phyloP scores from a whole-genome alignment of 1,140 invertebrate genomes.

The Drosophila novamexicana region DNA sequence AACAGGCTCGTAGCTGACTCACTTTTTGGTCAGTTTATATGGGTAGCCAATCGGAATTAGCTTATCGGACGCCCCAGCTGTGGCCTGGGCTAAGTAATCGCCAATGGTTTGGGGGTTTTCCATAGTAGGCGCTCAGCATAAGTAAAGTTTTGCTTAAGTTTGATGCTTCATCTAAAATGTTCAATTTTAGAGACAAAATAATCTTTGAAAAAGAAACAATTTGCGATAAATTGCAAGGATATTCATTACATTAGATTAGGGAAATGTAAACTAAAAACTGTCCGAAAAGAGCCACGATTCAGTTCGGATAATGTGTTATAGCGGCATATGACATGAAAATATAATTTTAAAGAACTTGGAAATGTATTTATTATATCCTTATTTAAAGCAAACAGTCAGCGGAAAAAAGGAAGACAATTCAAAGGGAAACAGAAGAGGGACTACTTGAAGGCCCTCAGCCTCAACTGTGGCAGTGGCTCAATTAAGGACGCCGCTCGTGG shows the following conservation, averaged over 20 bases:
- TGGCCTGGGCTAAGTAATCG: slow-evolving; percentile 50
- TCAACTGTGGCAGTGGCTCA: slow-evolving; percentile 68
- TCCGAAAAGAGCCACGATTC: background rate
- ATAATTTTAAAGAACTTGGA: slow-evolving; percentile 3
- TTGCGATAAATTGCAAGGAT: too few species aligned
- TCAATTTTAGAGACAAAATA: too few species aligned
- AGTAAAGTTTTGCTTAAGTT: too few species aligned
- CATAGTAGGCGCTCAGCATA: slow-evolving; percentile 14
- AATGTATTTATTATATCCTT: slow-evolving; percentile 41
- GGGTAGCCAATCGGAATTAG: slow-evolving; percentile 35
- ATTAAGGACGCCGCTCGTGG: slow-evolving; percentile 54
- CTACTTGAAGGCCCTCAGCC: slow-evolving; percentile 20
- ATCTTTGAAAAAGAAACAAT: too few species aligned
- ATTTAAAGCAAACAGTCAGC: slow-evolving; percentile 25
- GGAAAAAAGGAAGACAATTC: background rate
- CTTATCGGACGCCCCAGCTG: slow-evolving; percentile 62
- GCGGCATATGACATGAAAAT: slow-evolving; percentile 4
- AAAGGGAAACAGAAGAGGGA: slow-evolving; percentile 16
- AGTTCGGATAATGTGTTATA: background rate
- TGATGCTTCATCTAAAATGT: too few species aligned
- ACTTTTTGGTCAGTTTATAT: slow-evolving; percentile 40
- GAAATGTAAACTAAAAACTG: too few species aligned
- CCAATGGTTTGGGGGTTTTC: slow-evolving; percentile 54
- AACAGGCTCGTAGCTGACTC: slow-evolving; percentile 24
- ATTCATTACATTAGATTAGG: too few species aligned